These are phyloP conservation scores for Drosophila sturtevanti DNA, from an alignment of 1,140 invertebrate genomes.

Conservation along the genomic window DNA sequence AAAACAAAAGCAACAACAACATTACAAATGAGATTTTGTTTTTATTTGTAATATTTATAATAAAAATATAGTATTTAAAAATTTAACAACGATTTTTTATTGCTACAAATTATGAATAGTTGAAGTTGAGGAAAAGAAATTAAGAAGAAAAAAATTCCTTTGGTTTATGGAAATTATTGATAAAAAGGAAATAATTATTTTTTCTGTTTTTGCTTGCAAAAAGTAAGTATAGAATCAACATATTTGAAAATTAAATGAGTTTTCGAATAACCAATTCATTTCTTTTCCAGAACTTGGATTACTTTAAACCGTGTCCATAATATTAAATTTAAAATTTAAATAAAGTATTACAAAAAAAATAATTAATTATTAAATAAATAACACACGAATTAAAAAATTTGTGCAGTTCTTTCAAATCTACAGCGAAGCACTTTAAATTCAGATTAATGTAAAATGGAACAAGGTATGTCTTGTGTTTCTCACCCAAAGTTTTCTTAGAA, in stretches of 20 bases:
- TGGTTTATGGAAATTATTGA: no score
- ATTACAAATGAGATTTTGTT: constrained; percentile 82
- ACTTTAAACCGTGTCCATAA: no score
- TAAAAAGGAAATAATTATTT: no score
- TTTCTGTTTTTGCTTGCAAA: background rate
- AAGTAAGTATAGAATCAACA: background rate
- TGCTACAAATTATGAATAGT: background rate
- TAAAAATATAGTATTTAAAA: constrained; percentile 82
- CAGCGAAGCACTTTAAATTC: no score
- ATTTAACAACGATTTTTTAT: constrained; percentile 37
- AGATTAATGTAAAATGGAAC: no score
- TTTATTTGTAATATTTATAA: constrained; percentile 83
- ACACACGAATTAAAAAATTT: no score
- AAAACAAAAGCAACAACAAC: constrained; percentile 2
- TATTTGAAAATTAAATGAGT: background rate
- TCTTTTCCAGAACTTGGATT: background rate
- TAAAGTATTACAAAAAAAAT: background rate
- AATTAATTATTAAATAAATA: background rate
- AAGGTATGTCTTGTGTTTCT: no score
- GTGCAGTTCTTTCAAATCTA: no score
- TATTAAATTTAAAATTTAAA: no score
- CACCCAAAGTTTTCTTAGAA: no score
- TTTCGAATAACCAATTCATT: background rate
- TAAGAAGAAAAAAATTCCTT: no score
- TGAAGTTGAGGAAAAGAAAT: no score